phyloP scores from a whole-genome alignment of 2,888 invertebrate species.

The Vannuccia rotundouncinata region DNA sequence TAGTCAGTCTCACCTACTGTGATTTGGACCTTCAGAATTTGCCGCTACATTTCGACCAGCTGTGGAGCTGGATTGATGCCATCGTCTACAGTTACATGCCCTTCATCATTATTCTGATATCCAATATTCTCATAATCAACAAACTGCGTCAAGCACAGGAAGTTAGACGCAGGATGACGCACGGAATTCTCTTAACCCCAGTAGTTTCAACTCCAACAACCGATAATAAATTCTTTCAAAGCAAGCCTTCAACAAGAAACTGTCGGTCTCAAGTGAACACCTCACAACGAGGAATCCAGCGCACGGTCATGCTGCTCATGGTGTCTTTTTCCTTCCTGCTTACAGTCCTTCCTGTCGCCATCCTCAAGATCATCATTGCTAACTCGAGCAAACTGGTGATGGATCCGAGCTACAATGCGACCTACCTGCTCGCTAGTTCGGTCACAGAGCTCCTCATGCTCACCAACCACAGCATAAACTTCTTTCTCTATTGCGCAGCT shows the following conservation, averaged over 20 bases:
- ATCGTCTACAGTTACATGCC: conserved; percentile 31
- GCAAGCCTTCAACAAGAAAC: background rate
- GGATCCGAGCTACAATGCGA: background rate
- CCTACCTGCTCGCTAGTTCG: background rate
- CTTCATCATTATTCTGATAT: conserved; percentile 8
- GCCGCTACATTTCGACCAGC: background rate
- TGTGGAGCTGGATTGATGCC: conserved; percentile 32
- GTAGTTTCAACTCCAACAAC: background rate
- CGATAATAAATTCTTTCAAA: background rate
- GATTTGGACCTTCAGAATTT: background rate
- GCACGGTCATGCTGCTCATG: conserved; percentile 35
- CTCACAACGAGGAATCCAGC: conserved; percentile 20
- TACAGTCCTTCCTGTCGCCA: conserved; percentile 30
- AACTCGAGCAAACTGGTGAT: background rate
- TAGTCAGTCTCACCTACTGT: background rate
- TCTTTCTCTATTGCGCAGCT: background rate
- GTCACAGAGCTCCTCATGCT: background rate
- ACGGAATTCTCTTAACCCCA: background rate
- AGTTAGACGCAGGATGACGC: background rate
- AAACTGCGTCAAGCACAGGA: background rate
- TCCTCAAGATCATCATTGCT: conserved; percentile 30
- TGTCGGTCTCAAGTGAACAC: background rate
- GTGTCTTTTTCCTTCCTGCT: conserved; percentile 35
- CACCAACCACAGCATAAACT: background rate
- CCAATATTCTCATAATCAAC: conserved; percentile 31